Evolutionary conservation across 2,113 vertebrate species (phyloP), one percentile per base, ranked within the genome.

Genomic region (Baryphthengus martii): DNA sequence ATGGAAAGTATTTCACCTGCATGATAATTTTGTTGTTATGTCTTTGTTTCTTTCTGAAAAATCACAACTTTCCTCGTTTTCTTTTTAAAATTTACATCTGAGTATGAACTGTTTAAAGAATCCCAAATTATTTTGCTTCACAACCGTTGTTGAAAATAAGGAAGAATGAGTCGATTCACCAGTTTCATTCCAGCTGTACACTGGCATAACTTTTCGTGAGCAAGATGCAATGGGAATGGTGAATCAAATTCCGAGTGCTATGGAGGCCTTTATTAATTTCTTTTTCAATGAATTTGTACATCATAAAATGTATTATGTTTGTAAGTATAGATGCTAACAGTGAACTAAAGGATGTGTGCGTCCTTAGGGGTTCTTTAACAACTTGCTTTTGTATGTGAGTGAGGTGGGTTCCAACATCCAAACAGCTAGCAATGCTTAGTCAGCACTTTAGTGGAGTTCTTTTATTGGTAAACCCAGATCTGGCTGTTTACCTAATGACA

Each of bases 1-100:
- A 94, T 85, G 75, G 88, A 82, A 71, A 40, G 20, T 94, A 87
- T 96, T 93, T 91, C 88, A 93, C 90, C 66, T 89, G 74, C 86
- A 71, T 95, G 95, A 96, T 94, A 90, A 93, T 76, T 94, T 63
- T 92, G 92, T 88, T 74, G 85, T 67, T 85, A 17, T 80, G 83
- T 97, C 84, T 81, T 94, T 96, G 85, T 58, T 89, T 93, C 90
- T 83, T 88, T 62, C 87, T 80, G 58, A 73, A 91, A 91, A 94
- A 90, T 74, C 77, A 88, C 63, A 20, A 17, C 70, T 95, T 91
- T 95, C 53, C 63, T 95, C 13, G 29, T 79, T 93, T 95, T 77
- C 39, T 89, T 92, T 94, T 83, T 37, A 63, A 67, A 89, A 58
- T 89, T 16, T 89, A 59, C 42, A 59, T 71, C 56, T 92, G 80